Conservation (phyloP, 2,797 vertebrate species). For the Neostethus bicornis region DNA sequence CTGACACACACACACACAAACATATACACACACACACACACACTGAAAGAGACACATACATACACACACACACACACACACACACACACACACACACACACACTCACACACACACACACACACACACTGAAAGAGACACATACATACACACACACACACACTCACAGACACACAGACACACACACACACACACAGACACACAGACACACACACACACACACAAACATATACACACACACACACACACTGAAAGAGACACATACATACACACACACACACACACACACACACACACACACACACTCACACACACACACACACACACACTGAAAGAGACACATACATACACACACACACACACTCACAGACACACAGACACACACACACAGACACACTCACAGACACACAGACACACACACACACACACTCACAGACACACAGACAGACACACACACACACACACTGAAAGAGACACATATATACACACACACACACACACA, state of each 20-base stretch:
- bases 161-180: no score
- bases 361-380: constrained; percentile 10
- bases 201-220: constrained; percentile 8
- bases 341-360: constrained; percentile 1
- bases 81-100: constrained; percentile 1
- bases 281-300: constrained; percentile 7
- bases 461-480: no score
- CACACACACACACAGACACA: neutral
- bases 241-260: no score
- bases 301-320: no score
- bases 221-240: no score
- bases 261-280: constrained; percentile 1
- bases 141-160: no score
- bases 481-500: constrained; percentile 6
- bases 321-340: no score
- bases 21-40: constrained; percentile 11
- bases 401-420: no score
- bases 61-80: no score
- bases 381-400: no score
- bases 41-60: no score
- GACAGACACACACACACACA: constrained; percentile 5
- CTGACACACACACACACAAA: neutral
- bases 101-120: constrained; percentile 7
- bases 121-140: no score
- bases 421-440: neutral